Percentiles rank a stretch among this genome's conserved stretches.
Evolutionary conservation across 2,797 vertebrate species (phyloP).

Genomic region (Rhabdophis nuchalis): DNA sequence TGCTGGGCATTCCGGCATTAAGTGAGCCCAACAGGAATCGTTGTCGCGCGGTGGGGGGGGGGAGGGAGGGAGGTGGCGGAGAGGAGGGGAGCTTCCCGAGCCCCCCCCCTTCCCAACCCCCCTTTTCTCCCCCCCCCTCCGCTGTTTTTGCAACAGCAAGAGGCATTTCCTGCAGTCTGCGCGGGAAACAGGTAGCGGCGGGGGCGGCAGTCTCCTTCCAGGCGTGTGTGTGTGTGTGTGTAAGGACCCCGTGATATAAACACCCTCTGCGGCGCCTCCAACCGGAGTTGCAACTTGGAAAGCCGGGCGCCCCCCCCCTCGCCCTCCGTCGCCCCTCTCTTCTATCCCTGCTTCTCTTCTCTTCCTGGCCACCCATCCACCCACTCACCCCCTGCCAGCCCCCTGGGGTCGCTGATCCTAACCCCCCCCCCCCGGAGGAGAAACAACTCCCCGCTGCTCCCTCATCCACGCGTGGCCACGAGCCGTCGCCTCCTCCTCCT

Average conservation of each 20-base stretch:
- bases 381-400: background rate
- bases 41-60: background rate
- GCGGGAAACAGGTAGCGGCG: conserved; percentile 1
- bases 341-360: no score
- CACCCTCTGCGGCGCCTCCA: background rate
- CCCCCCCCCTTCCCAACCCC: background rate
- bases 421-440: background rate
- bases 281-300: background rate
- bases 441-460: background rate
- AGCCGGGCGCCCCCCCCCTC: no score
- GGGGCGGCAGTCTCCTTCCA: background rate
- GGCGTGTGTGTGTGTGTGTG: background rate
- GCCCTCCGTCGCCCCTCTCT: background rate
- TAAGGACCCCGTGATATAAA: background rate
- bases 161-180: background rate
- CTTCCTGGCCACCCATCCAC: no score
- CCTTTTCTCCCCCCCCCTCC: background rate
- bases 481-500: background rate
- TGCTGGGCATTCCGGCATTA: background rate
- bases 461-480: background rate
- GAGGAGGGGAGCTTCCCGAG: background rate
- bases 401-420: background rate
- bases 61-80: no score
- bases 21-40: background rate
- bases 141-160: background rate